Conservation (phyloP, 2,888 invertebrate species). For the Eupsilia transversa region DNA sequence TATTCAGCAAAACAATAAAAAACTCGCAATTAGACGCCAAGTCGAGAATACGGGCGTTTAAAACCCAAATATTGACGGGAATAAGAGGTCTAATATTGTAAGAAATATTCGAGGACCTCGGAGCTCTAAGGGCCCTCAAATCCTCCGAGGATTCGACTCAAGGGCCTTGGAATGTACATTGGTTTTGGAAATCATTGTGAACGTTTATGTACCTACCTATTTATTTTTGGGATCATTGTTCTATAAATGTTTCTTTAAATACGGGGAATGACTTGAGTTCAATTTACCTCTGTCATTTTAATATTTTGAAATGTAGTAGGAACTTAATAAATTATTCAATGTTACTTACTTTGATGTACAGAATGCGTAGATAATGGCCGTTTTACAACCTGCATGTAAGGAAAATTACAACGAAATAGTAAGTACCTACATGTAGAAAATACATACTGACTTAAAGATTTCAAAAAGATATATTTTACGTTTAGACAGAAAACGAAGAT, state of each 20-base stretch:
- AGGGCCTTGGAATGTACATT: conserved; percentile 36
- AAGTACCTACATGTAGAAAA: not conserved
- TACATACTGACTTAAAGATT: not conserved
- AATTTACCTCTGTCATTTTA: not conserved
- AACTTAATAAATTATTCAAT: not conserved
- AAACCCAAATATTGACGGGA: conserved; percentile 45
- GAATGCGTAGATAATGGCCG: not conserved
- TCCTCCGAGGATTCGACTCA: conserved; percentile 20
- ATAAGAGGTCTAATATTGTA: conserved; percentile 36
- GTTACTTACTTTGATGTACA: not conserved
- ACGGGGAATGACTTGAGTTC: not conserved
- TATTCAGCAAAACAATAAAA: conserved; percentile 12
- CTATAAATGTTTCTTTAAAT: not conserved
- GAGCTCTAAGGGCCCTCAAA: conserved; percentile 19
- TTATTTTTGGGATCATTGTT: conserved; percentile 37
- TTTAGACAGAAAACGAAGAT: not conserved
- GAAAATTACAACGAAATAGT: not conserved
- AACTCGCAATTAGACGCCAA: conserved; percentile 25
- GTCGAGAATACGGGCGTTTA: conserved; percentile 14
- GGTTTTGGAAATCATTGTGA: conserved; percentile 28
- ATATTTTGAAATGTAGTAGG: not conserved
- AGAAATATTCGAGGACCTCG: conserved; percentile 41
- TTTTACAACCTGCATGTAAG: not conserved
- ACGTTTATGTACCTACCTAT: conserved; percentile 9
- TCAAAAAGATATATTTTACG: not conserved